Evolutionary conservation across 2,113 vertebrate species (phyloP).

Genomic region (Toxotes jaculatrix): DNA sequence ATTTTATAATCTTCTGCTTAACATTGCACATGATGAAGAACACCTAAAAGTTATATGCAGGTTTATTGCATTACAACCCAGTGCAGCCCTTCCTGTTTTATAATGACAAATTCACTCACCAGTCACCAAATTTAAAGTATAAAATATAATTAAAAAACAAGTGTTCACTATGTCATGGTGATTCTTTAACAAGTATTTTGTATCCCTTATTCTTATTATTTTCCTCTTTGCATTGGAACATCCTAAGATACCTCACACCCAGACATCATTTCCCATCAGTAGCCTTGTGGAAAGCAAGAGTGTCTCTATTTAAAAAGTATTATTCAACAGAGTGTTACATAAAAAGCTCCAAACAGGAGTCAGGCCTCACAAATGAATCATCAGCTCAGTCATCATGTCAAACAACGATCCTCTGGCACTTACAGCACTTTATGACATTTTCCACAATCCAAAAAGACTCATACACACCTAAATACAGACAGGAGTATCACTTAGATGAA

Average conservation of each 20-base stretch:
- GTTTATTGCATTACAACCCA: not conserved
- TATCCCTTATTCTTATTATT: not conserved
- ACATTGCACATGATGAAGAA: no score
- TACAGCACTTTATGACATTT: conserved; percentile 63
- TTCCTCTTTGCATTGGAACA: conserved; percentile 2
- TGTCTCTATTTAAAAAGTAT: conserved; percentile 83
- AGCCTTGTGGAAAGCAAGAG: conserved; percentile 60
- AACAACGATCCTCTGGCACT: conserved; percentile 62
- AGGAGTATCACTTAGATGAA: conserved; percentile 65
- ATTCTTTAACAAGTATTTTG: not conserved
- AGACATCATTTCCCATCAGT: conserved; percentile 57
- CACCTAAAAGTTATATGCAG: not conserved
- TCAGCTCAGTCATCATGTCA: conserved; percentile 67
- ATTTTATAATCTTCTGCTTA: no score
- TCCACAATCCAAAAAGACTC: conserved; percentile 67
- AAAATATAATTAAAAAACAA: not conserved
- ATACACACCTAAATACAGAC: conserved; percentile 62
- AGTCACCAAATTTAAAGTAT: not conserved
- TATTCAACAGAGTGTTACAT: conserved; percentile 81
- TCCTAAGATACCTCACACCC: conserved; percentile 48
- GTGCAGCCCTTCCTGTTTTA: not conserved
- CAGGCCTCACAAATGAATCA: conserved; percentile 76
- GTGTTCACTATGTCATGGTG: not conserved
- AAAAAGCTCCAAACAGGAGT: conserved; percentile 74
- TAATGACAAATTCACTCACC: not conserved